Evolutionary conservation across 2,888 invertebrate species (phyloP).

Genomic region (Unio pictorum): DNA sequence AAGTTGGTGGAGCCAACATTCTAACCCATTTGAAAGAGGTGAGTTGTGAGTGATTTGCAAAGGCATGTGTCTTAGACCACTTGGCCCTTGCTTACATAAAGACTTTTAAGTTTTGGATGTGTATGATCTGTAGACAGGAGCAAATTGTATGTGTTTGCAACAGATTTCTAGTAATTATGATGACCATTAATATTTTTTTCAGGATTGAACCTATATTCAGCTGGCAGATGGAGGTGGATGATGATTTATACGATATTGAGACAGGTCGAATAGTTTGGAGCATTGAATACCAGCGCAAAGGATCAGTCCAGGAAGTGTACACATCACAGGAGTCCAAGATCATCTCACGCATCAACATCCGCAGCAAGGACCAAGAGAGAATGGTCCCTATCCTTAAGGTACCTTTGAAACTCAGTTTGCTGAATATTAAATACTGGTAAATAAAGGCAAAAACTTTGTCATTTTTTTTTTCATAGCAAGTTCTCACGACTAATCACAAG

Average conservation of each 20-base stretch:
- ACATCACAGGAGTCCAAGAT: conserved; percentile 50
- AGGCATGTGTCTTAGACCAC: too few relatives aligned
- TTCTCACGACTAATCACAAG: too few relatives aligned
- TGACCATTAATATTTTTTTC: conserved; percentile 26
- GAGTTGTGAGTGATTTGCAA: too few relatives aligned
- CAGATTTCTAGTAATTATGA: too few relatives aligned
- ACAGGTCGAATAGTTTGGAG: conserved; percentile 89
- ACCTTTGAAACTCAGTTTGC: conserved; percentile 1
- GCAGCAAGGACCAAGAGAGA: conserved; percentile 45
- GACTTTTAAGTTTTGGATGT: too few relatives aligned
- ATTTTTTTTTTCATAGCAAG: too few relatives aligned
- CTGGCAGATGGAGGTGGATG: conserved; percentile 88
- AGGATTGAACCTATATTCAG: conserved; percentile 87
- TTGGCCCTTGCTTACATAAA: too few relatives aligned
- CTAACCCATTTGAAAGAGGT: too few relatives aligned
- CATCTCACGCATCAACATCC: conserved; percentile 54
- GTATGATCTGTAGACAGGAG: neutral
- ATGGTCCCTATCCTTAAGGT: conserved; percentile 65
- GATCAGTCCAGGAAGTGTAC: conserved; percentile 48
- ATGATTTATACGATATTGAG: conserved; percentile 83
- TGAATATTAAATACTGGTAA: too few relatives aligned
- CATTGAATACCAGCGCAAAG: conserved; percentile 78
- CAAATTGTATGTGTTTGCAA: neutral
- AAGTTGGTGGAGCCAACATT: too few relatives aligned
- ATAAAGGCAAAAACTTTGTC: too few relatives aligned